Conservation (phyloP, 2,888 invertebrate species). For the Meta bourneti region DNA sequence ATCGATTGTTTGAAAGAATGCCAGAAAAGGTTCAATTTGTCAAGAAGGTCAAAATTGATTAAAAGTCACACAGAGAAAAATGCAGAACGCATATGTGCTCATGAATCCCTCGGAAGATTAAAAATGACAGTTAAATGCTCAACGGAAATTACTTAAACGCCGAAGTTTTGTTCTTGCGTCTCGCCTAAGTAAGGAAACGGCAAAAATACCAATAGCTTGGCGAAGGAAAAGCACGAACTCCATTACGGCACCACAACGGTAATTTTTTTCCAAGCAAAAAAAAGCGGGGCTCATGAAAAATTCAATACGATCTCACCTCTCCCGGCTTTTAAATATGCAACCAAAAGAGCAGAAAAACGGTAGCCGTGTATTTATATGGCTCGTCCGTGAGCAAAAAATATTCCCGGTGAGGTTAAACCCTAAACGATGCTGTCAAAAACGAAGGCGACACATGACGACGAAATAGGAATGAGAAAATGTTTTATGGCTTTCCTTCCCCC, state of each 20-base stretch:
- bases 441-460: conserved; percentile 20
- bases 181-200: too few relatives aligned
- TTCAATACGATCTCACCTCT: conserved; percentile 40
- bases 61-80: too few relatives aligned
- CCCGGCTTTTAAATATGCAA: conserved; percentile 44
- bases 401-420: conserved; percentile 8
- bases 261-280: conserved; percentile 18
- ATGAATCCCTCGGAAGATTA: too few relatives aligned
- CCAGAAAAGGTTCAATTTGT: too few relatives aligned
- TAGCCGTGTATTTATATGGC: neutral
- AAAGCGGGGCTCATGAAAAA: conserved; percentile 48
- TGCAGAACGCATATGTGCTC: neutral
- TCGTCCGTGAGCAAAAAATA: conserved; percentile 5
- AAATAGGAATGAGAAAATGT: conserved; percentile 36
- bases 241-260: conserved; percentile 35
- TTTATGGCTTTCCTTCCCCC: neutral
- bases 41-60: too few relatives aligned
- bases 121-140: too few relatives aligned
- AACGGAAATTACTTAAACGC: neutral
- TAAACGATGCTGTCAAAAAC: conserved; percentile 59
- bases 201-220: conserved; percentile 21
- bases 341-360: conserved; percentile 2
- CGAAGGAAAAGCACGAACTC: conserved; percentile 14
- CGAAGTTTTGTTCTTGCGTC: too few relatives aligned
- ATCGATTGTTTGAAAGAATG: too few relatives aligned